Evolutionary conservation across 2,797 vertebrate genomes (phyloP).

Genomic region (Hybognathus amarus): DNA sequence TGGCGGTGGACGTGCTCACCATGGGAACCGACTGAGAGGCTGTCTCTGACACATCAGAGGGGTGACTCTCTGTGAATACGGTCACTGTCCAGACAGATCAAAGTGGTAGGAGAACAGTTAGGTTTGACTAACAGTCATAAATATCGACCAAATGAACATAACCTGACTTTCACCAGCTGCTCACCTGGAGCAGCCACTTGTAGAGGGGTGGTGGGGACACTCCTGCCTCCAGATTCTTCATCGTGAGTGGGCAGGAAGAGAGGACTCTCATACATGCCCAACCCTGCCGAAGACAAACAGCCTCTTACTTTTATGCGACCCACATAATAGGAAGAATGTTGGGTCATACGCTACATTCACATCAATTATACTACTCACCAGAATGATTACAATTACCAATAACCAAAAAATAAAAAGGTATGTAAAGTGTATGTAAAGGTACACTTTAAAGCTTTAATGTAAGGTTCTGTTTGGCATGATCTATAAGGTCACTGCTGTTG

Average conservation of each 20-base stretch:
- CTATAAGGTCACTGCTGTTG: too few species aligned
- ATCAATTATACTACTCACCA: not conserved
- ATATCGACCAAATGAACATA: not conserved
- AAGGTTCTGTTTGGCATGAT: too few species aligned
- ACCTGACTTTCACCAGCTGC: not conserved
- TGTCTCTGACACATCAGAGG: slow-evolving; percentile 86
- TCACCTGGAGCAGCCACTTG: slow-evolving; percentile 95
- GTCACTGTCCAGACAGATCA: slow-evolving; percentile 78
- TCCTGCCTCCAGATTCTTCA: slow-evolving; percentile 95
- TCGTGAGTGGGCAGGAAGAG: slow-evolving; percentile 93
- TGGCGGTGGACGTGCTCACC: slow-evolving; percentile 90
- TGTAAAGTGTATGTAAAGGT: too few species aligned
- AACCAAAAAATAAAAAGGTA: too few species aligned
- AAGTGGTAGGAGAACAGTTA: not conserved
- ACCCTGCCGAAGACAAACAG: slow-evolving; percentile 72
- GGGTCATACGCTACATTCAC: not conserved
- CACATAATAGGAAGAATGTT: not conserved
- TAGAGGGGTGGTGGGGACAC: slow-evolving; percentile 94
- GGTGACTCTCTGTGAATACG: slow-evolving; percentile 90
- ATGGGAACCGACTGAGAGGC: slow-evolving; percentile 98
- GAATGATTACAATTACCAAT: not conserved
- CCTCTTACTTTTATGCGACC: not conserved
- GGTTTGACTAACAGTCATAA: not conserved
- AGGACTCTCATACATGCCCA: slow-evolving; percentile 98
- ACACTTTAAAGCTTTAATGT: too few species aligned